Evolutionary conservation across 2,888 invertebrate species (phyloP), one percentile per base, ranked within the genome.

Genomic region (Hypsopygia costalis): DNA sequence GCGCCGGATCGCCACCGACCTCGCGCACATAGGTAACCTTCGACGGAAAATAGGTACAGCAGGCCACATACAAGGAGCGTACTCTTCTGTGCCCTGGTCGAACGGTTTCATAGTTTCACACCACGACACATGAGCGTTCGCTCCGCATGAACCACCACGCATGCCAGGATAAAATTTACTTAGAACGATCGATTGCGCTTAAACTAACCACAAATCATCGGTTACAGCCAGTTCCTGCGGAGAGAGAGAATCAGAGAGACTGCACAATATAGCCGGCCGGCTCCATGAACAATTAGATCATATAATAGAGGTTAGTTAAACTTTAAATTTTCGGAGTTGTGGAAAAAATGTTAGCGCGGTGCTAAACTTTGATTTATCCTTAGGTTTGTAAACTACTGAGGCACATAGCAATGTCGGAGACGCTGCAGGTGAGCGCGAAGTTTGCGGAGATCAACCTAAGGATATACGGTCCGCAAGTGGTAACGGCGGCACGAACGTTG

Each of bases 211-310:
- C 33, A 28, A n/a, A 12, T 7, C 12, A 1, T 11, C 12, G 3
- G 33, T 64, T 72, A 51, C 76, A 88, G 88, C 88, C 73, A 88
- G 86, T 80, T 83, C 87, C 78, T 79, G 95, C 58, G 92, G 94
- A 76, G 88, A 88, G 86, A 88, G 88, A 86, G 88, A 88, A 89
- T 92, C 95, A 64, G 97, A 97, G 77, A 93, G 96, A 78, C 93
- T 99, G 64, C 97, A 98, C 80, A 97, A 96, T 81, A 94, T 95
- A 79, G 95, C 97, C 64, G 96, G 97, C 87, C 94, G 95, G 82
- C 98, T 99, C 81, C 95, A 97, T 76, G 98, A 99, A 85, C 97
- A 98, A 85, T 95, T 98, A 74, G 99, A 99, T 87, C 99, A 99
- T 83, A 95, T 99, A 71, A 95, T 98, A 81, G 99, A 99, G 92